Conservation (phyloP, 2,888 invertebrate genomes). For the Plebejus melissa region DNA sequence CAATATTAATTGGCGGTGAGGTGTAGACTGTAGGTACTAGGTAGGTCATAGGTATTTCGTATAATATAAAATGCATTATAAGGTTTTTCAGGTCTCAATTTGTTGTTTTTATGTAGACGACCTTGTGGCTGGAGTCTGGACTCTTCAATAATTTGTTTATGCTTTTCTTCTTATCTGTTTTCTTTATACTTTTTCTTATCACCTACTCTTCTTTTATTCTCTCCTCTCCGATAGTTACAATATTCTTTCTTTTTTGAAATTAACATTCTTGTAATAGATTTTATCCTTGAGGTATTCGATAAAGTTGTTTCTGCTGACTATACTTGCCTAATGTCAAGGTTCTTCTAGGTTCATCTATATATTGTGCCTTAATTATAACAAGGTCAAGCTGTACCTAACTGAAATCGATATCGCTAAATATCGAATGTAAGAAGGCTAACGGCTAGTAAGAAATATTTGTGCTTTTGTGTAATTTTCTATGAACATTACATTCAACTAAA, state of each 20-base stretch:
- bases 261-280: background rate
- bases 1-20: constrained; percentile 33
- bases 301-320: background rate
- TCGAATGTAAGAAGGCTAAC: constrained; percentile 5
- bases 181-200: background rate
- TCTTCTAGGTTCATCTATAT: constrained; percentile 4
- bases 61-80: constrained; percentile 8
- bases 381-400: constrained; percentile 10
- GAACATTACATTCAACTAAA: background rate
- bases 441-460: background rate
- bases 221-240: background rate
- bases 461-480: background rate
- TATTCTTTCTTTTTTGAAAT: background rate
- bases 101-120: background rate
- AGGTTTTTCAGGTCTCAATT: background rate
- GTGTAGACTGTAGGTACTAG: constrained; percentile 31
- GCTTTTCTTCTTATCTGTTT: background rate
- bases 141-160: background rate
- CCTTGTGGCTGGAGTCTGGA: background rate
- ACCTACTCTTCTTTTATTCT: background rate
- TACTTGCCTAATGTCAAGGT: constrained; percentile 11
- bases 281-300: background rate
- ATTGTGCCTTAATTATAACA: constrained; percentile 14
- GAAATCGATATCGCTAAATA: constrained; percentile 19
- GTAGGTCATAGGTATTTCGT: constrained; percentile 26